phyloP scores from a whole-genome alignment of 1,140 invertebrate genomes.

The Drosophila carrolli region DNA sequence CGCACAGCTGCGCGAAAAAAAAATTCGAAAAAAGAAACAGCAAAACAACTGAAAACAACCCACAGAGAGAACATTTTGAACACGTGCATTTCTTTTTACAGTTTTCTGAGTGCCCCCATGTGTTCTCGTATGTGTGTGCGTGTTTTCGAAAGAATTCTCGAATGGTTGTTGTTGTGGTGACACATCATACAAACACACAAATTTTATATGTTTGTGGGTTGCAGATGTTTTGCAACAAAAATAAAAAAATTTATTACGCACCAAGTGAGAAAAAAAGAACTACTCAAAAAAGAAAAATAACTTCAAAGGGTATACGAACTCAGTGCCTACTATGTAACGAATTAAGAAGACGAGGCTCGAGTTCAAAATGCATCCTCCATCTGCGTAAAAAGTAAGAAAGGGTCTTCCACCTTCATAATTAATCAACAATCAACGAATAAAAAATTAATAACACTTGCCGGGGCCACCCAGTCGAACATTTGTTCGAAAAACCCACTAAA shows the following conservation, averaged over 20 bases:
- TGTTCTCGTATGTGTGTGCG: conserved; percentile 35
- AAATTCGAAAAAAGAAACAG: conserved; percentile 57
- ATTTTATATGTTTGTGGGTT: conserved; percentile 35
- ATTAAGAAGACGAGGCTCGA: background rate
- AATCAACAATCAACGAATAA: conserved; percentile 36
- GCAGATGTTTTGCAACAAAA: conserved; percentile 51
- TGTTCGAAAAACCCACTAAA: conserved; percentile 14
- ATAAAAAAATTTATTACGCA: conserved; percentile 24
- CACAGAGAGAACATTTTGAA: conserved; percentile 79
- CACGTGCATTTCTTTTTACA: conserved; percentile 80
- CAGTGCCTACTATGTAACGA: no score
- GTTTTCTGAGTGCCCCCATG: conserved; percentile 36
- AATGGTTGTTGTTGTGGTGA: conserved; percentile 46
- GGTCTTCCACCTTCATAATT: conserved; percentile 27
- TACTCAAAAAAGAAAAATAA: background rate
- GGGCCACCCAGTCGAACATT: conserved; percentile 43
- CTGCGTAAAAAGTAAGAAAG: background rate
- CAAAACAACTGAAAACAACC: conserved; percentile 47
- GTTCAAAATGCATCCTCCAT: background rate
- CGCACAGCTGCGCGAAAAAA: conserved; percentile 75
- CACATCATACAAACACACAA: conserved; percentile 46
- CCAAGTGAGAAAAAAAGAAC: background rate
- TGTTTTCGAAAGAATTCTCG: conserved; percentile 71
- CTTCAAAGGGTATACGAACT: no score
- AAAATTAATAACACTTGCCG: conserved; percentile 30